A percentile compares a stretch with the other conserved stretches of the same genome.
Conservation (phyloP, 1,140 invertebrate genomes). For the Centruroides vittatus region DNA sequence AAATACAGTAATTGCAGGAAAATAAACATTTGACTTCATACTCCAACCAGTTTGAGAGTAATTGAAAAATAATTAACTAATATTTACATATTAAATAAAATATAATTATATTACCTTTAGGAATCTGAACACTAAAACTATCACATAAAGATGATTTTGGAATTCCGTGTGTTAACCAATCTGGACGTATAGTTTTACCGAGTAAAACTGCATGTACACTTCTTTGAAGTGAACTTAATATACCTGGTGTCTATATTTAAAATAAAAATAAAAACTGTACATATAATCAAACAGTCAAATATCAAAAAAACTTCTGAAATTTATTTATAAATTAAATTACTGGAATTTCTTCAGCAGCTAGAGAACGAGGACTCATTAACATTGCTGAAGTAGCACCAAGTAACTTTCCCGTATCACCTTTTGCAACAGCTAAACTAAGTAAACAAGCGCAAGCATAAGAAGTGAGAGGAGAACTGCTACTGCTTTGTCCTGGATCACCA, state of each 20-base stretch:
- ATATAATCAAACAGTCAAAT: background rate
- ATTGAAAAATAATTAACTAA: too few relatives aligned
- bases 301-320: background rate
- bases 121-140: constrained; percentile 45
- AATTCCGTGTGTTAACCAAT: constrained; percentile 77
- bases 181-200: constrained; percentile 62
- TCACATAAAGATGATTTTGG: constrained; percentile 58
- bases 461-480: constrained; percentile 43
- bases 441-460: constrained; percentile 79
- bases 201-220: constrained; percentile 76
- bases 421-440: constrained; percentile 74
- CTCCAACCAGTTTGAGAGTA: too few relatives aligned
- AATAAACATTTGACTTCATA: too few relatives aligned
- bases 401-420: constrained; percentile 83
- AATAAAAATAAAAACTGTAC: background rate
- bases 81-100: background rate
- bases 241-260: constrained; percentile 57
- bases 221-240: constrained; percentile 69
- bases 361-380: constrained; percentile 62
- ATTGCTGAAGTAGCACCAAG: constrained; percentile 70
- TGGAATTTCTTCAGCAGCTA: constrained; percentile 13
- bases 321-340: background rate
- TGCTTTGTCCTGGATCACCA: constrained; percentile 16
- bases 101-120: constrained; percentile 19
- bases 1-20: too few relatives aligned